Conservation (phyloP, 1,140 invertebrate genomes). For the Diachasma alloeum region DNA sequence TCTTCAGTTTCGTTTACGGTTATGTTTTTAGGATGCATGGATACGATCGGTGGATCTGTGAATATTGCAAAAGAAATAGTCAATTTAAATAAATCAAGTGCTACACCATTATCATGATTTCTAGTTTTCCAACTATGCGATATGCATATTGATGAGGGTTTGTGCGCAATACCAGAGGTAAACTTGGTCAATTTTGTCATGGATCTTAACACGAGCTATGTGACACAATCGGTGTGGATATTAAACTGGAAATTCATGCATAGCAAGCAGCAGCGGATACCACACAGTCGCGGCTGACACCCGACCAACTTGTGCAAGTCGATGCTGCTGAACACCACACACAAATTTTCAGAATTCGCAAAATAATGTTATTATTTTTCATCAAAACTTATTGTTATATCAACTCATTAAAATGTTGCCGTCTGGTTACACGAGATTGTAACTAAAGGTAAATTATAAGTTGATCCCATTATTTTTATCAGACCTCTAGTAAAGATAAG, state of each 20-base stretch:
- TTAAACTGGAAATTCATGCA: conserved; percentile 24
- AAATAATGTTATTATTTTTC: neutral
- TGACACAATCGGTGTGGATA: conserved; percentile 24
- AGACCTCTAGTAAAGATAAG: neutral
- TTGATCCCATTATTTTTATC: neutral
- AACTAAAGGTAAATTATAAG: neutral
- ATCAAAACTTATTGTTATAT: neutral
- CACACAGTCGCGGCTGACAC: conserved; percentile 4
- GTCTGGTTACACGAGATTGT: neutral
- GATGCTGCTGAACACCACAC: neutral
- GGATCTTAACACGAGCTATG: conserved; percentile 21
- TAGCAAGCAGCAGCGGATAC: conserved; percentile 23
- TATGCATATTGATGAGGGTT: conserved; percentile 3
- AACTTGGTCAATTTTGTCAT: conserved; percentile 30
- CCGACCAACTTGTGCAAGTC: neutral
- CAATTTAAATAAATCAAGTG: neutral
- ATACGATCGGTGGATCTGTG: conserved; percentile 83
- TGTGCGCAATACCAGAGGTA: neutral
- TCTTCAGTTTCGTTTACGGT: conserved; percentile 81
- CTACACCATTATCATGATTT: neutral
- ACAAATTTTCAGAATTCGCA: neutral
- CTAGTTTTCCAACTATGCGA: neutral
- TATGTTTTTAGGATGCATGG: conserved; percentile 75
- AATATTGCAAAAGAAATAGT: neutral
- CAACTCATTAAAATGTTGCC: neutral